Base-by-base conservation (phyloP, 2,888 invertebrate genomes). In the Conistra vaccinii region DNA sequence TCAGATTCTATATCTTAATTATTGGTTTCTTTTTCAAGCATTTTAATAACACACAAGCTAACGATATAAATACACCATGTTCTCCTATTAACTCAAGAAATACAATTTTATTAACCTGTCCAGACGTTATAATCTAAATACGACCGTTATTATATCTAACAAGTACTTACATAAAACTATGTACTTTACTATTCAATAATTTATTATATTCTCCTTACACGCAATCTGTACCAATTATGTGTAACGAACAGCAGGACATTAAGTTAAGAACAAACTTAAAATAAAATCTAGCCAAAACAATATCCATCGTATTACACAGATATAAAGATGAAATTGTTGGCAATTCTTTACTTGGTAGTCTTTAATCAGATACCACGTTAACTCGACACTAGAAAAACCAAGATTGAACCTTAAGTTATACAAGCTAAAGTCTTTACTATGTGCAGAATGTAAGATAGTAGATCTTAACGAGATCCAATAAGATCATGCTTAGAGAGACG, bases 191-290 rank as follows among this genome's bases (percentile, higher is more conserved):
- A 62, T 76, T 73, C 58, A 84, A 76, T 84, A 26, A 65, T 76
- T 69, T 84, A 86, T 80, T 67, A 86, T 84, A 84, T 72, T 68
- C 76, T 35, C 81, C 72, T 68, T 80, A 84, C 76, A 80, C 35
- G 87, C 66, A 72, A 86, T 84, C 69, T 76, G 69, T 73, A 63
- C 66, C 87, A 86, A 84, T 84, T 84, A 84, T 70, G 35, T 72
- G 83, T 61, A 79, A 72, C 67, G 48, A 57, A 85, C 69, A 45
- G 62, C 35, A n/a, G 53, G 45, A 48, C 45, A 86, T 83, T 84
- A 84, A 70, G 60, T 53, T 61, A 62, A 63, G 0, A 32, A 72
- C 74, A 51, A 71, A 9, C 17, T 69, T 72, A 58, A 42, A 6
- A 48, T 5, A 32, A 26, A 5, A 7, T 12, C 6, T 9, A 7